Evolutionary conservation across 2,888 invertebrate genomes (phyloP), one percentile per base, ranked within the genome.

Genomic region (Eubasilissa splendida): DNA sequence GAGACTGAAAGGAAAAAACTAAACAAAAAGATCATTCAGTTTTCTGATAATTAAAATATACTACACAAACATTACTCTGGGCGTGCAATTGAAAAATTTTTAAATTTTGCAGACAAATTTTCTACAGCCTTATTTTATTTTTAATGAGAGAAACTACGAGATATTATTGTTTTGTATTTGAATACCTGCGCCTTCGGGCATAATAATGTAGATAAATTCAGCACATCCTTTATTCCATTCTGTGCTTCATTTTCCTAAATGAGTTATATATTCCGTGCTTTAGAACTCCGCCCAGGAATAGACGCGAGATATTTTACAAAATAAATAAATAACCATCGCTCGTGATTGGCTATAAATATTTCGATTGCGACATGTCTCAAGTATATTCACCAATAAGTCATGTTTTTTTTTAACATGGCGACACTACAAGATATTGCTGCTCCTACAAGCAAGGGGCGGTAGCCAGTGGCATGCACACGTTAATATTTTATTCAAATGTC

Each of bases 351-450:
- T 66, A 77, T 80, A 80, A 80, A 80, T 80, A 80, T 80, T 77
- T 77, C 31, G 80, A 65, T 77, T 80, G 77, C 65, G 80, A 80
- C 80, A 77, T 77, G 80, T 77, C 77, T 77, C 73, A 71, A 80
- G 74, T 80, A 80, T 74, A 80, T 80, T 80, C 77, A 80, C 80
- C 77, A 77, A 80, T 77, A 80, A 80, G 80, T 80, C 80, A 77
- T 80, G 33, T 77, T 80, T 74, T 42, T 42, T 79, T 75, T 63
- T 73, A 66, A 33, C 66, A 54, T 63, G 63, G 63, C 50, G 63
- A 76, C 76, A 63, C 63, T 50, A 53, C 52, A 52, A 76, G 76
- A 63, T 76, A 76, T 76, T 63, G 63, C 76, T 12, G 52, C 53
- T 52, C 60, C 22, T 31, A 63, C n/a, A 33, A 60, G 42, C 42